A percentile compares a stretch with the other conserved stretches of the same genome.
phyloP scores from a whole-genome alignment of 2,113 vertebrate species.

The Lasiurus borealis region DNA sequence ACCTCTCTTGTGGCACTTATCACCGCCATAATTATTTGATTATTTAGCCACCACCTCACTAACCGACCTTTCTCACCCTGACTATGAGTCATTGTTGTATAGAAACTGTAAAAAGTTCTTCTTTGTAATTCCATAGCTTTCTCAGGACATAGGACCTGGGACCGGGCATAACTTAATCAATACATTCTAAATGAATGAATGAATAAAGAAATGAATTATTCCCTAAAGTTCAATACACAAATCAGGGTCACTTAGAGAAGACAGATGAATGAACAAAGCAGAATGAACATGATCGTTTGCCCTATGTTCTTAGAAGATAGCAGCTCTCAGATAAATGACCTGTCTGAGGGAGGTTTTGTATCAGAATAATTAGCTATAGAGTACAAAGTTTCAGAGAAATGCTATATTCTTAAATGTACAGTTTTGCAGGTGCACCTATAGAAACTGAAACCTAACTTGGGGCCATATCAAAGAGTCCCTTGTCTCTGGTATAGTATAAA shows the following conservation, averaged over 20 bases:
- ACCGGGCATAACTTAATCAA: background rate
- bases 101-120: background rate
- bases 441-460: background rate
- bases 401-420: background rate
- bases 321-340: slow-evolving; percentile 58
- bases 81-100: background rate
- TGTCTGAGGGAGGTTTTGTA: slow-evolving; percentile 26
- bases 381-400: slow-evolving; percentile 63
- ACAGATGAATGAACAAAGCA: slow-evolving; percentile 39
- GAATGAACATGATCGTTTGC: slow-evolving; percentile 32
- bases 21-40: background rate
- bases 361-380: slow-evolving; percentile 52
- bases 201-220: background rate
- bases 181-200: background rate
- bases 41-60: background rate
- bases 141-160: background rate
- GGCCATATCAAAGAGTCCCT: background rate
- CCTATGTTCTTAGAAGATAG: slow-evolving; percentile 56
- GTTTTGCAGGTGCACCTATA: slow-evolving; percentile 4
- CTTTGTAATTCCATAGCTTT: slow-evolving; percentile 18
- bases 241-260: slow-evolving; percentile 39
- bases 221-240: background rate
- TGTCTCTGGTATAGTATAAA: background rate
- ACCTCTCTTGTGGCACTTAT: background rate
- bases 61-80: background rate